Conservation (phyloP, 2,797 vertebrate species). For the Thalassophryne amazonica region DNA sequence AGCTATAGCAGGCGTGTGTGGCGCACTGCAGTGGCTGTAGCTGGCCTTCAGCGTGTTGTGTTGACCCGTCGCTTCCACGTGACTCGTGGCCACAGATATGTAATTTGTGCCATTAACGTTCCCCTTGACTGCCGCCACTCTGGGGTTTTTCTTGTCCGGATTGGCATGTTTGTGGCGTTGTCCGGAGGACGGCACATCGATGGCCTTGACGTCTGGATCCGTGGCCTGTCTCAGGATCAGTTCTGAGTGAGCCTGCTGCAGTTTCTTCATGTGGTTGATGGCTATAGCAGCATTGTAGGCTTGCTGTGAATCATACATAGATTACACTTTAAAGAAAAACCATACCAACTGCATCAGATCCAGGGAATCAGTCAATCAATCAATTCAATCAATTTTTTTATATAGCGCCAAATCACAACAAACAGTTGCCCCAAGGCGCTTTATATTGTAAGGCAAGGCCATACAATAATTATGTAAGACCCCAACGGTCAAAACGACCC, state of each 20-base stretch:
- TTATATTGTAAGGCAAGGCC: too few relatives aligned
- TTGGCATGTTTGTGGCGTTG: constrained; percentile 16
- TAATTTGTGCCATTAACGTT: constrained; percentile 12
- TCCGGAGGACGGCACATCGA: constrained; percentile 46
- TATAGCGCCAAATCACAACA: too few relatives aligned
- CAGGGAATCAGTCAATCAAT: too few relatives aligned
- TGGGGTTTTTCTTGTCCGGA: constrained; percentile 18
- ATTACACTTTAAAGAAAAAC: not conserved
- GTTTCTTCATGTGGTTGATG: constrained; percentile 94
- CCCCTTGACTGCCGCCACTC: not conserved
- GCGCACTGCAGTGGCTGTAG: constrained; percentile 69
- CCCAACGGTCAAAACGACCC: too few relatives aligned
- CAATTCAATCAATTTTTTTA: too few relatives aligned
- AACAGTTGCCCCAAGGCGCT: too few relatives aligned
- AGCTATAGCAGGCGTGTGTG: constrained; percentile 51
- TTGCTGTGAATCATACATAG: constrained; percentile 76
- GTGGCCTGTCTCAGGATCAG: constrained; percentile 9
- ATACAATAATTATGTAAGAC: too few relatives aligned
- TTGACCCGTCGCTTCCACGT: constrained; percentile 62
- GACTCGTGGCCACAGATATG: constrained; percentile 61
- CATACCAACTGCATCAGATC: too few relatives aligned
- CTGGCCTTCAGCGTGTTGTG: constrained; percentile 65
- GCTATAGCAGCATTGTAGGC: constrained; percentile 89
- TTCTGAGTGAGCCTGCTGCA: constrained; percentile 83
- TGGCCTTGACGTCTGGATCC: constrained; percentile 70